Percentiles rank a stretch among this genome's conserved stretches.
These are phyloP conservation scores for Drosophila ercepeae DNA, from an alignment of 1,140 invertebrate species.

Conservation along the genomic window DNA sequence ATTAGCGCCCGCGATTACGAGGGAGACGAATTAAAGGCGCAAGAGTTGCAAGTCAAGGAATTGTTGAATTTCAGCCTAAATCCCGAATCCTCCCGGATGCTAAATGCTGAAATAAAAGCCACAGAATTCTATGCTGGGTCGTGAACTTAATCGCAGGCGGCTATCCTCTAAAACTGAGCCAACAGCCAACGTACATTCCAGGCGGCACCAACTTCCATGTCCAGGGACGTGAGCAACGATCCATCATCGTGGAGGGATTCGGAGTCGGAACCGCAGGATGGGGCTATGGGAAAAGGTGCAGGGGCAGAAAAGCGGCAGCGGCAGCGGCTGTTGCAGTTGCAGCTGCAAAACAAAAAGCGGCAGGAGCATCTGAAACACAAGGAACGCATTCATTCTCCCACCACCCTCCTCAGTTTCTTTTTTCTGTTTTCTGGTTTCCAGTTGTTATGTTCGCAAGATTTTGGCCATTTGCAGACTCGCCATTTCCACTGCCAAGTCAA, in stretches of 20 bases:
- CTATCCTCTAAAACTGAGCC: conserved; percentile 1
- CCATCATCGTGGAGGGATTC: conserved; percentile 56
- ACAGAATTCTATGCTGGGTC: conserved; percentile 26
- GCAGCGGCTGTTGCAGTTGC: conserved; percentile 9
- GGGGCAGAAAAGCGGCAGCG: conserved; percentile 18
- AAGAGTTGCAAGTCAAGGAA: background rate
- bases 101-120: conserved; percentile 1
- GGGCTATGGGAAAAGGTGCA: conserved; percentile 14
- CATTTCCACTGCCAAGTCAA: conserved; percentile 23
- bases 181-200: conserved; percentile 50
- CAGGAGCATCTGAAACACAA: conserved; percentile 72
- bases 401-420: conserved; percentile 1
- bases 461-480: conserved; percentile 69
- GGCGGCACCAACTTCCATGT: conserved; percentile 22
- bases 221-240: conserved; percentile 70
- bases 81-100: too few species aligned
- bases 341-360: conserved; percentile 75
- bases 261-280: conserved; percentile 40
- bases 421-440: conserved; percentile 10
- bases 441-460: conserved; percentile 69
- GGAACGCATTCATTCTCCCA: conserved; percentile 72
- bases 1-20: conserved; percentile 52
- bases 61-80: background rate
- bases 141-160: conserved; percentile 49
- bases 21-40: conserved; percentile 1